Evolutionary conservation across 2,888 invertebrate species (phyloP).

Genomic region (Ceratothoa steindachneri): DNA sequence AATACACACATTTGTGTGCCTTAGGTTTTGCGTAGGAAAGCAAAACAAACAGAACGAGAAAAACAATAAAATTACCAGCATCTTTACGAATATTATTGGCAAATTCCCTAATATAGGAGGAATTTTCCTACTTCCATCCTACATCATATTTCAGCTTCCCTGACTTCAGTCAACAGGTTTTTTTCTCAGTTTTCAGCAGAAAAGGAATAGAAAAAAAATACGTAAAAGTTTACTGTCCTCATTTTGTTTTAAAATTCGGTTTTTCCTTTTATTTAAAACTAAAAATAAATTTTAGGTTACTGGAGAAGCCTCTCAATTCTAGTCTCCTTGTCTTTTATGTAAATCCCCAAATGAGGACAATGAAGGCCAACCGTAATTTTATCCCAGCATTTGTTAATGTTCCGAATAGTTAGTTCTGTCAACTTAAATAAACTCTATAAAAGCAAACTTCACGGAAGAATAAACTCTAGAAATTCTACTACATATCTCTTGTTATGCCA

Average conservation of each 20-base stretch:
- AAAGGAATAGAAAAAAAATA: neutral
- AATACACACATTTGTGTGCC: no score
- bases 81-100: conserved; percentile 10
- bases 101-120: neutral
- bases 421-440: neutral
- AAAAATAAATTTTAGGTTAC: neutral
- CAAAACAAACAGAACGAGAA: no score
- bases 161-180: conserved; percentile 5
- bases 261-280: neutral
- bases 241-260: neutral
- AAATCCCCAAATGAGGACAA: neutral
- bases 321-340: neutral
- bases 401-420: neutral
- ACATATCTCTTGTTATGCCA: neutral
- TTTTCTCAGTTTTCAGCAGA: neutral
- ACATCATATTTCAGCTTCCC: conserved; percentile 10
- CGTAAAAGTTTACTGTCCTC: neutral
- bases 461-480: neutral
- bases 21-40: no score
- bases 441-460: neutral
- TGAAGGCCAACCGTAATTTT: neutral
- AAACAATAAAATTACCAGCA: no score
- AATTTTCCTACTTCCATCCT: neutral
- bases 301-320: neutral
- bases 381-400: neutral